Conservation (phyloP, 1,140 invertebrate genomes). For the Doryteuthis pealeii region DNA sequence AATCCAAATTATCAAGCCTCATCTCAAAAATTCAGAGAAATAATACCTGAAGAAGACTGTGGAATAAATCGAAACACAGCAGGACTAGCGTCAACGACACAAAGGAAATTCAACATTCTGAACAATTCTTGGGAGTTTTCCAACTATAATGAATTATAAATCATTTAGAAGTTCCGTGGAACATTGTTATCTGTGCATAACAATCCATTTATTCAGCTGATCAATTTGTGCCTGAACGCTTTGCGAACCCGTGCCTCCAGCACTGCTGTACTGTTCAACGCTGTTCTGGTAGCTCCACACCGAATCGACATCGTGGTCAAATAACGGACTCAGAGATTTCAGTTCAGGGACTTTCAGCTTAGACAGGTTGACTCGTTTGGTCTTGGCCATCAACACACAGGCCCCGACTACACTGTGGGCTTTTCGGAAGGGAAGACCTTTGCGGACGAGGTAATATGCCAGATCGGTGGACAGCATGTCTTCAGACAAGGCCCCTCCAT, state of each 20-base stretch:
- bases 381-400: background rate
- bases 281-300: background rate
- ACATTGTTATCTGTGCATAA: background rate
- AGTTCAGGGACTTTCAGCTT: background rate
- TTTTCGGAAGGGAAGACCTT: slow-evolving; percentile 59
- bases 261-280: background rate
- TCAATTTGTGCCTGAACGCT: background rate
- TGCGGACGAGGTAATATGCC: slow-evolving; percentile 78
- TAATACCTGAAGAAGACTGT: background rate
- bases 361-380: background rate
- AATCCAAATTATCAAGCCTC: background rate
- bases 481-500: slow-evolving; percentile 68
- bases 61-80: background rate
- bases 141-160: background rate
- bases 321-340: background rate
- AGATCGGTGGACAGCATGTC: slow-evolving; percentile 82
- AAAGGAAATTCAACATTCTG: background rate
- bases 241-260: background rate
- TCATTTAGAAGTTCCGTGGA: background rate
- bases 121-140: background rate
- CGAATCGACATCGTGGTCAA: background rate
- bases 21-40: background rate
- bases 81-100: background rate
- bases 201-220: slow-evolving; percentile 1
- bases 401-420: background rate